These are phyloP conservation scores for Catocala fraxini DNA, from an alignment of 2,888 invertebrate genomes.

Conservation along the genomic window DNA sequence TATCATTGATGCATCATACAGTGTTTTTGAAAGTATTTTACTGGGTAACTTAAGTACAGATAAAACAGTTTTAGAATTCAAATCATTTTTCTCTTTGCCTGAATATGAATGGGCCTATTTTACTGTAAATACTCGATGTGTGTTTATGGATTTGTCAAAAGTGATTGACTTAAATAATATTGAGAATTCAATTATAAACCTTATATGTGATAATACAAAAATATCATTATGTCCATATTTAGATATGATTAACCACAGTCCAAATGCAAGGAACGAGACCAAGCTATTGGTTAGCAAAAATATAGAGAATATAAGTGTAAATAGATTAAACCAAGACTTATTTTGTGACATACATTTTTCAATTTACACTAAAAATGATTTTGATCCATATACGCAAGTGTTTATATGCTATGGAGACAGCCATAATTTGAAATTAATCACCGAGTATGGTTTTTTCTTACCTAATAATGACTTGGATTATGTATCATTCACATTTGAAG, in stretches of 20 bases:
- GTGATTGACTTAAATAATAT: conserved; percentile 78
- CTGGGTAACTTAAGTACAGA: conserved; percentile 62
- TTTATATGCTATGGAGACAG: conserved; percentile 96
- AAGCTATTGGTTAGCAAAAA: conserved; percentile 72
- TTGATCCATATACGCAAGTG: conserved; percentile 90
- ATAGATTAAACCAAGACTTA: conserved; percentile 64
- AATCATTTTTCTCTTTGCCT: conserved; percentile 77
- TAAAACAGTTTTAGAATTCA: conserved; percentile 75
- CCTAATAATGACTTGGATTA: conserved; percentile 90
- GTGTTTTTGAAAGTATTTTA: conserved; percentile 82
- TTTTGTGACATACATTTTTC: conserved; percentile 79
- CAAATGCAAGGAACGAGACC: conserved; percentile 87
- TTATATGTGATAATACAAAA: conserved; percentile 88
- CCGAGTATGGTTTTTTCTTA: conserved; percentile 95
- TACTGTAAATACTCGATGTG: conserved; percentile 94
- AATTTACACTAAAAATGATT: conserved; percentile 83
- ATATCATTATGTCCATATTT: conserved; percentile 95
- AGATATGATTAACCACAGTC: conserved; percentile 96
- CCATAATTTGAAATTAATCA: conserved; percentile 92
- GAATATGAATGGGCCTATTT: conserved; percentile 94
- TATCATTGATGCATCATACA: conserved; percentile 77
- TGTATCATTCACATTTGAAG: conserved; percentile 87
- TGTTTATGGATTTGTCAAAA: conserved; percentile 89
- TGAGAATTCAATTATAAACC: conserved; percentile 68
- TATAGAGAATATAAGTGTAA: conserved; percentile 66